phyloP scores from a whole-genome alignment of 2,797 vertebrate genomes.

The Acridotheres tristis region DNA sequence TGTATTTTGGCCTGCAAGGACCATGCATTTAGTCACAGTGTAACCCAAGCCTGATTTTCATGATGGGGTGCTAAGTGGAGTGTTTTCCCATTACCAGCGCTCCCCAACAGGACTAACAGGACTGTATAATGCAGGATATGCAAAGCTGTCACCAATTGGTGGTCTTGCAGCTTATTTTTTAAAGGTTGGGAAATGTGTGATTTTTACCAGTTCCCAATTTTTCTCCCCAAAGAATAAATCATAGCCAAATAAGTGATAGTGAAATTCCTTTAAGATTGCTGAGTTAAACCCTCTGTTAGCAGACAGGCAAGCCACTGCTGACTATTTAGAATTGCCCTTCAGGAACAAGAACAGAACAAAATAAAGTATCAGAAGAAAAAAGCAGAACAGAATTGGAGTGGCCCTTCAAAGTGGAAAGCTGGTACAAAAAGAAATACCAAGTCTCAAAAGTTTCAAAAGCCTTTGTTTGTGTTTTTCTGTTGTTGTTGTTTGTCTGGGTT shows the following conservation, averaged over 20 bases:
- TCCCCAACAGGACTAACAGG: neutral
- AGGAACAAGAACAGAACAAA: neutral
- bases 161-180: neutral
- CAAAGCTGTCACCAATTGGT: neutral
- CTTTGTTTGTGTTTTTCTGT: neutral
- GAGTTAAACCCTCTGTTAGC: rapidly evolving
- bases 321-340: neutral
- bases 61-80: neutral
- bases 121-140: neutral
- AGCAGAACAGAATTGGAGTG: neutral
- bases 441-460: neutral
- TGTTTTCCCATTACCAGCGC: neutral
- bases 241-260: neutral
- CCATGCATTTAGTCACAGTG: neutral
- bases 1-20: constrained; percentile 16
- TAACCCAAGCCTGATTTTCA: neutral
- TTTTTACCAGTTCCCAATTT: neutral
- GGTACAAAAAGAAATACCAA: neutral
- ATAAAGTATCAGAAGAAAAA: neutral
- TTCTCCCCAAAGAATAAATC: neutral
- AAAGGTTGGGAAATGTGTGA: neutral
- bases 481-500: neutral
- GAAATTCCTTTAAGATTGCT: neutral
- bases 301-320: neutral
- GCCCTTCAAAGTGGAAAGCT: neutral